Evolutionary conservation across 2,888 invertebrate species (phyloP), one percentile per base, ranked within the genome.

Genomic region (Salticus scenicus): DNA sequence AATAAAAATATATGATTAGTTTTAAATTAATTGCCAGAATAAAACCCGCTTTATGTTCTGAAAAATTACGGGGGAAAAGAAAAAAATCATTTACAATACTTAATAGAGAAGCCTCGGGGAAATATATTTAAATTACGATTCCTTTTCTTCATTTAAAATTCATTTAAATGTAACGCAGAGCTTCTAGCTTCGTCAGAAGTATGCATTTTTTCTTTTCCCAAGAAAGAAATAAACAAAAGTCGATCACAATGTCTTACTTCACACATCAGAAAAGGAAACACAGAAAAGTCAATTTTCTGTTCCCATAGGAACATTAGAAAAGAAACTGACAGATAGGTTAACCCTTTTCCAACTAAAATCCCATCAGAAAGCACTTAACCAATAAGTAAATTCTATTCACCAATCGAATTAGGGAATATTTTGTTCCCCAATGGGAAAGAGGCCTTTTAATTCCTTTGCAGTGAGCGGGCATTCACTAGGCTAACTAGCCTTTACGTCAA

Each of bases 351-450:
- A 17, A 66, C 42, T 64, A 63, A 78, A 78, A 80, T 69, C 82
- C 82, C 82, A 82, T 82, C 82, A 82, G 73, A 82, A 76, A 75
- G 82, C 82, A 82, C 82, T 82, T 82, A 82, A 47, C 82, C 82
- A 82, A 82, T 82, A 82, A 82, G 82, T 76, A 82, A 82, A 82
- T 82, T 82, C 82, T 69, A 82, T 82, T 82, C 82, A 76, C 69
- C 82, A 82, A 82, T 82, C 82, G 82, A 82, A 82, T 82, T 82
- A 82, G 74, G 76, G 73, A 80, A 73, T 73, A 80, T 80, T 80
- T 30, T 12, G 30, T 1, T 27, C 66, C 41, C 64, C 66, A 27
- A n/a, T 10, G 82, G 75, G 75, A 64, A 28, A n/a, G 47, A 69
- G 51, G 47, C 33, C 69, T 64, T 79, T 82, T 82, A 82, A 82